Conservation (phyloP, 2,113 vertebrate species). For the Lontra canadensis region DNA sequence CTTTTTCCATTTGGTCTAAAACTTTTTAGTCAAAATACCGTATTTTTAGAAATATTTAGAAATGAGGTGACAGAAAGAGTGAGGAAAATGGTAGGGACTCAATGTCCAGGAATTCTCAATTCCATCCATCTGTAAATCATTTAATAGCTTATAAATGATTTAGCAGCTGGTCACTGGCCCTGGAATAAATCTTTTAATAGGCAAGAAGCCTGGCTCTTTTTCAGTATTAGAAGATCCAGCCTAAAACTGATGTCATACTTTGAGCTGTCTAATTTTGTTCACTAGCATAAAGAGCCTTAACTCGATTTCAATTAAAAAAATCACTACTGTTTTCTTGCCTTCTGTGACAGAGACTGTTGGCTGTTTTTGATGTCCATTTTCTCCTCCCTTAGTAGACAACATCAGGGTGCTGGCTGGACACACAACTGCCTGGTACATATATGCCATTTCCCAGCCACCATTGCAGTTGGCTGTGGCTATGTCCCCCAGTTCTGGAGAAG, state of each 20-base stretch:
- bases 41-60: conserved; percentile 60
- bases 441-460: not conserved
- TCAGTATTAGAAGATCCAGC: conserved; percentile 39
- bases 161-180: conserved; percentile 45
- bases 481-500: not conserved
- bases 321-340: not conserved
- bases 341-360: not conserved
- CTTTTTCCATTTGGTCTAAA: conserved; percentile 48
- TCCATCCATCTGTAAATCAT: conserved; percentile 34
- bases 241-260: conserved; percentile 27
- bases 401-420: not conserved
- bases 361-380: not conserved
- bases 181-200: conserved; percentile 57
- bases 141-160: conserved; percentile 50
- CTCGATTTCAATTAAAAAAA: not conserved
- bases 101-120: conserved; percentile 21
- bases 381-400: not conserved
- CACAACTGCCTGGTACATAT: not conserved
- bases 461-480: not conserved
- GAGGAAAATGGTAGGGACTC: not conserved
- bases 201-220: conserved; percentile 39
- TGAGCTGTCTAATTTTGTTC: conserved; percentile 23
- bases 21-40: conserved; percentile 36
- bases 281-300: not conserved
- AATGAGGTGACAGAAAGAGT: conserved; percentile 29